Evolutionary conservation across 2,888 invertebrate species (phyloP), one percentile per base, ranked within the genome.

Genomic region (Apotomis betuletana): DNA sequence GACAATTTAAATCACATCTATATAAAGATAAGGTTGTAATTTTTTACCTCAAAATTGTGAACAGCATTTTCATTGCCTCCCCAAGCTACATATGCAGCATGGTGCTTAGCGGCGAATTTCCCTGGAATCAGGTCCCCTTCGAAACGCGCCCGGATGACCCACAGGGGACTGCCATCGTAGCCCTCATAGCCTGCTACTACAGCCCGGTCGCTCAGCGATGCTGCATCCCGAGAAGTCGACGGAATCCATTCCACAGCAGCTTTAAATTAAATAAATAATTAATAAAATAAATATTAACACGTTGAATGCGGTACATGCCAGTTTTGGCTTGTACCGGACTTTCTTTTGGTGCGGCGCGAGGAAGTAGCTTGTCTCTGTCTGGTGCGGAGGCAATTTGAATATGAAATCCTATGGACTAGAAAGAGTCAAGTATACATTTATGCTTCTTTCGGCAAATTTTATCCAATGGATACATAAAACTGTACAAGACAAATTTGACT

Each of bases 171-270:
- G 1, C 87, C 85, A 52, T 94, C 93, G 52, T 90, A 77, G 0
- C 88, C 91, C 75, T 93, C 93, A 59, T 88, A 91, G 0, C 93
- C 93, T 2, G 82, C 93, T 0, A 92, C 88, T 0, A 94, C 86
- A 0, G 92, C 93, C 13, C 87, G 80, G 75, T 90, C 83, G 3
- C 79, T 77, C 0, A 91, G 80, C 1, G 77, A 67, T 0, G 77
- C 75, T 0, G 90, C 92, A 9, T 83, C 79, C 6, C 74, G 75
- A 0, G 84, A 77, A 0, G 85, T 85, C 0, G 87, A 81, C 0
- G 87, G 85, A 8, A 92, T 76, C 92, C 92, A 92, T 78, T 92
- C 90, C 2, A 92, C 77, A 1, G 77, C 46, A 51, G 84, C 92
- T 91, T 85, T 13, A 83, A 69, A 49, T 46, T 0, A 8, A 58